Conservation (phyloP, 2,113 vertebrate species). For the Montifringilla adamsi region DNA sequence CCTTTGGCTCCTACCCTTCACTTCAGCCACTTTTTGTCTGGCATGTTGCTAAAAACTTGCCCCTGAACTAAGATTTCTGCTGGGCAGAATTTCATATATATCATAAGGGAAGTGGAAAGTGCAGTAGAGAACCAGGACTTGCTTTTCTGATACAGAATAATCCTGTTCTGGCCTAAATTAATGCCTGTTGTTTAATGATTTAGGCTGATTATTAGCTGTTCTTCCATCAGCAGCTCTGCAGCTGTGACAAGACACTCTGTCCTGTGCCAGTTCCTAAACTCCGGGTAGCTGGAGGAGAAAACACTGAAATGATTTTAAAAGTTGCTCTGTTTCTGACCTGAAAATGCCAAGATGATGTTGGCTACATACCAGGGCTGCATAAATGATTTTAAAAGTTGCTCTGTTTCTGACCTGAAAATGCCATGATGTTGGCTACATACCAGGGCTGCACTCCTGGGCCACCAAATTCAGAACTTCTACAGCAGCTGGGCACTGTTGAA, state of each 20-base stretch:
- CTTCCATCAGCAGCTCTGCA: neutral
- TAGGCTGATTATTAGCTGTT: neutral
- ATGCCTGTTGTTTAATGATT: neutral
- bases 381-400: neutral
- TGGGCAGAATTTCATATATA: neutral
- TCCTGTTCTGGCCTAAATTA: neutral
- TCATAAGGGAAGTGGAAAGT: neutral
- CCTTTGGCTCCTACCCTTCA: neutral
- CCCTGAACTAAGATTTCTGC: neutral
- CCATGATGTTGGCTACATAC: slow-evolving; percentile 68
- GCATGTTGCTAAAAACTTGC: neutral
- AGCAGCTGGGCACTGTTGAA: slow-evolving; percentile 97
- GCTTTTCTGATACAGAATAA: neutral
- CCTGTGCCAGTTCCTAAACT: neutral
- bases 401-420: neutral
- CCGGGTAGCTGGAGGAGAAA: neutral
- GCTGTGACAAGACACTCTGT: neutral
- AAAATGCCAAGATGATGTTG: neutral
- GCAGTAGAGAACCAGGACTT: neutral
- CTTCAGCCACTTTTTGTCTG: neutral
- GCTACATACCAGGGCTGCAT: slow-evolving; percentile 90
- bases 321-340: neutral
- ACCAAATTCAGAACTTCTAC: slow-evolving; percentile 96
- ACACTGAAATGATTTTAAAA: neutral
- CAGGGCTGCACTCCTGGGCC: slow-evolving; percentile 96